Evolutionary conservation across 2,888 invertebrate species (phyloP), one percentile per base, ranked within the genome.

Genomic region (Stenodera caucasica): DNA sequence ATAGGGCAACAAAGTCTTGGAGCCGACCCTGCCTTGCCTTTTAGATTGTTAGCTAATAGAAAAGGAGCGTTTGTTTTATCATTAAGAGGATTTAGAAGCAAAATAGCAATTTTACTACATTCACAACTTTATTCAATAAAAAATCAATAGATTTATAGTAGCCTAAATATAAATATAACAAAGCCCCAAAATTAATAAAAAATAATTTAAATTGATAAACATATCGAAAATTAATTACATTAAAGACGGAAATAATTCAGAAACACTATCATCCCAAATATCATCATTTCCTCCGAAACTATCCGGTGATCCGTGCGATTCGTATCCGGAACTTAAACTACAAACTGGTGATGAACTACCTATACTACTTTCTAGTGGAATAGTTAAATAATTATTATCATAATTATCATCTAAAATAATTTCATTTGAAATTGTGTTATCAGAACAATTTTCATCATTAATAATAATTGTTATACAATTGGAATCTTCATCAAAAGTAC

Each of bases 201-300:
- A n/a, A n/a, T n/a, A n/a, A n/a, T n/a, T n/a, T n/a, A n/a, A n/a
- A n/a, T n/a, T n/a, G n/a, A n/a, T n/a, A n/a, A n/a, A n/a, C n/a
- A n/a, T n/a, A 49, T 55, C 51, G 18, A 29, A 53, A 6, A 21
- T 21, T 4, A 60, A 65, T 82, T 83, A 91, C 56, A 88, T 84
- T 73, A 92, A 81, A 64, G 86, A 86, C 35, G 92, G 91, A 80
- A 92, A 92, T 69, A 92, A 80, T 80, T 91, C 91, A 63, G 89
- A 87, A 72, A 91, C 87, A 70, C 88, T 88, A 74, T 87, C 88
- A 74, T 89, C 88, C 90, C 90, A 91, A 72, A 88, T 83, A 75
- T 90, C 89, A 4, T 78, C 76, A 18, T 79, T 53, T 40, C 60
- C 61, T 60, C 69, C 68, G 2, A 49, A 66, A 68, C 74, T 73